These are phyloP conservation scores for Hymenochirus boettgeri DNA, from an alignment of 2,113 vertebrate species.

Conservation along the genomic window DNA sequence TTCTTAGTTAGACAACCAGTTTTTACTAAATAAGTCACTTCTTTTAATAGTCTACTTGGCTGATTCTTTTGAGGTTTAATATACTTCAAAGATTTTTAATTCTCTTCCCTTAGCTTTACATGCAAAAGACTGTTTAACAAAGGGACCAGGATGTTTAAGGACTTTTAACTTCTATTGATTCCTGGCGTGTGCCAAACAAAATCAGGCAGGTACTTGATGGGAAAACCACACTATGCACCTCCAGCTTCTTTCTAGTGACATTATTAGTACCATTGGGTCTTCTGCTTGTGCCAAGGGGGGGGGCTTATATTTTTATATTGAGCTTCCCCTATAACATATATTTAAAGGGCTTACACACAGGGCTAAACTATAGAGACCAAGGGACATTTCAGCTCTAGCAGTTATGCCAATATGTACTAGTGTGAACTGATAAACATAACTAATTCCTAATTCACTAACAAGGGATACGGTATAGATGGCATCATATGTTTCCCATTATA, in stretches of 20 bases:
- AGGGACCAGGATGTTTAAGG: slow-evolving; percentile 93
- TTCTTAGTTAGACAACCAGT: slow-evolving; percentile 79
- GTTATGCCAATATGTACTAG: too few species aligned
- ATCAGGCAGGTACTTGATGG: slow-evolving; percentile 98
- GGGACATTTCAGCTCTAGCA: too few species aligned
- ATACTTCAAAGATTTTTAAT: slow-evolving; percentile 97
- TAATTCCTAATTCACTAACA: too few species aligned
- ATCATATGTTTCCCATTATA: too few species aligned
- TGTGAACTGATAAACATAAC: too few species aligned
- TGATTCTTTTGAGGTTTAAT: slow-evolving; percentile 88
- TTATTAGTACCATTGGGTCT: too few species aligned
- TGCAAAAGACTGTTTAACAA: slow-evolving; percentile 87
- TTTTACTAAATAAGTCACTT: slow-evolving; percentile 94
- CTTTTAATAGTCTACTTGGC: slow-evolving; percentile 97
- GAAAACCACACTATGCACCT: slow-evolving; percentile 86
- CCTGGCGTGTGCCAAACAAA: slow-evolving; percentile 98
- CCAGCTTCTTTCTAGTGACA: slow-evolving; percentile 51
- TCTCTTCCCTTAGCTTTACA: slow-evolving; percentile 77
- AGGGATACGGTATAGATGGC: too few species aligned
- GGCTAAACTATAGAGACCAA: too few species aligned
- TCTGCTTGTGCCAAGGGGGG: too few species aligned
- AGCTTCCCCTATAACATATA: too few species aligned
- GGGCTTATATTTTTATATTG: too few species aligned
- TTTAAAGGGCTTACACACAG: too few species aligned
- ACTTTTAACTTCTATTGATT: slow-evolving; percentile 99